Evolutionary conservation across 2,888 invertebrate species (phyloP), one percentile per base, ranked within the genome.

Genomic region (Matsumyia berberina): DNA sequence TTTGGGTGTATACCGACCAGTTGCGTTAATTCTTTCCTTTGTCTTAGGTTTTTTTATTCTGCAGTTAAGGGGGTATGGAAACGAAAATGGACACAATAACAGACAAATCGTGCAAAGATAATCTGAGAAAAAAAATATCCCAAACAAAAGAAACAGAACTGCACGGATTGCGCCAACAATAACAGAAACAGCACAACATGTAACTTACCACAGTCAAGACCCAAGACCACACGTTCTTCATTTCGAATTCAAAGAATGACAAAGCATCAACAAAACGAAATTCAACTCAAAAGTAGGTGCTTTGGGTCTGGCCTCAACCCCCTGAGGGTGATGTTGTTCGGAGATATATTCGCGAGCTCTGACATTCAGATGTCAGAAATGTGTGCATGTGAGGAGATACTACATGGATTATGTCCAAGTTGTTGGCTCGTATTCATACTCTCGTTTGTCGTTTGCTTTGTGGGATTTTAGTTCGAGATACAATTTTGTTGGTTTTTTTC

Each of bases 341-440:
- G n/a, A n/a, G 66, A 60, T 58, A 70, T 69, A 69, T 69, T 69
- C 19, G 74, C 74, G 62, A 35, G 35, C 19, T 69, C 80, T 81
- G 74, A 81, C 80, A 69, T 69, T 81, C 69, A 81, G 37, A 74
- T 76, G 69, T 76, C 74, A 81, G 69, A 81, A 62, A 49, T 79
- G 37, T 67, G 12, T 55, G 37, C 49, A 55, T 42, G n/a, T n/a
- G n/a, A n/a, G 35, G 57, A 49, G 57, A 46, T 67, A 74, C 74
- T 67, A 74, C 74, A 81, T 57, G 74, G 81, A 81, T 81, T 74
- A 35, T 80, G 67, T 74, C 73, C 67, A 67, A 74, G 66, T 67
- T 67, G 55, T 57, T 51, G 17, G 8, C 9, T 44, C n/a, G 29
- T 19, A n/a, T 55, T 37, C 31, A 4, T 60, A 17, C 39, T 53